Evolutionary conservation across 2,888 invertebrate genomes (phyloP).

Genomic region (Ceriagrion tenellum): DNA sequence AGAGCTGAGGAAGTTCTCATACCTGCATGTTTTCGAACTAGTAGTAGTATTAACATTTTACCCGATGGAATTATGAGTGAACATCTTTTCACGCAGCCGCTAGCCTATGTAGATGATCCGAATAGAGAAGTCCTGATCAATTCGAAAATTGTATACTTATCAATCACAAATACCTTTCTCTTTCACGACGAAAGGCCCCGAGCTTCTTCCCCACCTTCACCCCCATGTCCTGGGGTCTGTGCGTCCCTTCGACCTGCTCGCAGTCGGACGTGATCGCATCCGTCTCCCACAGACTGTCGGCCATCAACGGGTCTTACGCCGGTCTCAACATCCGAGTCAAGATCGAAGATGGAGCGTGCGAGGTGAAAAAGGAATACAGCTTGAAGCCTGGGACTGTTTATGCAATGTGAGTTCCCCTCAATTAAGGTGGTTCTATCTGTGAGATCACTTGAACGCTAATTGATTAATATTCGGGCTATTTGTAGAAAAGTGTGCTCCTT

Average conservation of each 20-base stretch:
- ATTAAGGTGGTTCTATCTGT: too few species aligned
- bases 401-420: background rate
- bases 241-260: slow-evolving; percentile 62
- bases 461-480: background rate
- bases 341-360: slow-evolving; percentile 49
- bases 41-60: too few species aligned
- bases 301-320: slow-evolving; percentile 10
- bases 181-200: background rate
- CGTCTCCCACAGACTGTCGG: background rate
- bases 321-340: slow-evolving; percentile 46
- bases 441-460: too few species aligned
- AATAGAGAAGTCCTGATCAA: background rate
- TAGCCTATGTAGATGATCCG: too few species aligned
- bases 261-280: slow-evolving; percentile 40
- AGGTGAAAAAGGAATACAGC: background rate
- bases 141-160: background rate
- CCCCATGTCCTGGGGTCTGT: slow-evolving; percentile 67
- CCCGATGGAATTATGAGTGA: too few species aligned
- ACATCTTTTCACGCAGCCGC: too few species aligned
- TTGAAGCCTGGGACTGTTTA: background rate
- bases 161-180: background rate
- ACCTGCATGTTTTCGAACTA: too few species aligned
- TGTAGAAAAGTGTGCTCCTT: background rate
- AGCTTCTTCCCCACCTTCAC: slow-evolving; percentile 70
- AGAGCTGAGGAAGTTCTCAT: too few species aligned